Base-by-base conservation (phyloP, 2,113 vertebrate genomes). In the Podocnemis expansa region DNA sequence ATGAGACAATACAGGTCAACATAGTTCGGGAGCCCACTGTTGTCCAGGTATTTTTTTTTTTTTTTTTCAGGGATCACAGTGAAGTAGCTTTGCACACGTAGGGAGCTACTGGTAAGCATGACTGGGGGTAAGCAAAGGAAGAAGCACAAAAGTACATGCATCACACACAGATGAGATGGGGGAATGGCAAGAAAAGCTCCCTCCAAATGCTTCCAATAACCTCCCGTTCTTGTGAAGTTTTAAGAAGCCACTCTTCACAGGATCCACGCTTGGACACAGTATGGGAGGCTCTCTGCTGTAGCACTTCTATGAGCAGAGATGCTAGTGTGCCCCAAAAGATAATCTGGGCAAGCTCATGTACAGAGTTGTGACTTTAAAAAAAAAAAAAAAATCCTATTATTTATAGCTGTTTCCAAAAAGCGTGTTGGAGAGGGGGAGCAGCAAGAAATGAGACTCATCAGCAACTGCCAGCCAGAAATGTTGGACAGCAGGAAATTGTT, bases 401-500 rank as follows among this genome's bases (percentile, higher is more conserved):
- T 90, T 67, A 47, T 45, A 78, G 86, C 84, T 0, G 3, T 88
- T 89, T 45, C 0, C 0, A 85, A 60, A 21, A 88, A 86, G 84
- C 63, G 10, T 45, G 91, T n/a, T 4, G 0, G 1, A 41, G 87
- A 89, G 94, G 88, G 88, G 78, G 95, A 94, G 95, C 91, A 88
- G 91, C 87, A 80, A 45, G 11, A 38, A 8, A 41, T 27, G 16
- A 5, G 13, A 79, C 10, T 34, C 34, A 89, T 92, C 82, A 76
- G 94, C 54, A 96, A 90, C 94, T 86, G 88, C 4, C 1, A 0
- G 0, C 85, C 22, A 22, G 87, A 91, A 75, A 91, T 95, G 94
- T 19, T n/a, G 89, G 95, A 11, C 91, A 45, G 93, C 93, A 94
- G 95, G 95, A 96, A 97, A 86, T 86, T 82, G 88, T 41, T 5